These are phyloP conservation scores for Ricordea florida DNA, from an alignment of 92 coral and sea anemone species.

Conservation along the genomic window DNA sequence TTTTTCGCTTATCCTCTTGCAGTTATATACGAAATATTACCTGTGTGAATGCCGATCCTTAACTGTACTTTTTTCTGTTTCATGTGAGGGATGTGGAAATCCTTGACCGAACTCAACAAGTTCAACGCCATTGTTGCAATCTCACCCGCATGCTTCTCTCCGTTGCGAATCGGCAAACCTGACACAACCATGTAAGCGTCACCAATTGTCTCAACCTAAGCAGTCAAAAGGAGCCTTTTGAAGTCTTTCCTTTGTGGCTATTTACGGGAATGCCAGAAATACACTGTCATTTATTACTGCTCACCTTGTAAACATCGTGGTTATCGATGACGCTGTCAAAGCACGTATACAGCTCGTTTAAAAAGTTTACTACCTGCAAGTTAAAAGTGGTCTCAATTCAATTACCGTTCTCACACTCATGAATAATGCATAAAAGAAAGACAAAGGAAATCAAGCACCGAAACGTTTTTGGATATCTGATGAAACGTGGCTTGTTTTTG, in stretches of 20 bases:
- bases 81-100: slow-evolving; percentile 72
- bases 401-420: too few relatives aligned
- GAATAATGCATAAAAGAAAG: too few relatives aligned
- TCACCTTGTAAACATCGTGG: slow-evolving; percentile 85
- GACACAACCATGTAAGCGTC: slow-evolving; percentile 93
- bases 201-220: slow-evolving; percentile 82
- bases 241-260: too few relatives aligned
- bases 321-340: slow-evolving; percentile 76
- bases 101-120: slow-evolving; percentile 68
- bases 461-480: too few relatives aligned
- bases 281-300: not conserved
- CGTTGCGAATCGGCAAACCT: slow-evolving; percentile 87
- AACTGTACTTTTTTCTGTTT: slow-evolving; percentile 61
- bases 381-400: too few relatives aligned
- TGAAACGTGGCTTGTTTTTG: too few relatives aligned
- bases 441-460: too few relatives aligned
- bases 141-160: slow-evolving; percentile 79
- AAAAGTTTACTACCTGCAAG: slow-evolving; percentile 74
- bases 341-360: slow-evolving; percentile 78
- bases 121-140: slow-evolving; percentile 79
- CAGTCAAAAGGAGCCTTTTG: not conserved
- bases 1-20: too few relatives aligned
- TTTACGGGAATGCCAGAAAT: too few relatives aligned
- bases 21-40: too few relatives aligned
- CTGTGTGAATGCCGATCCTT: slow-evolving; percentile 81